phyloP scores from a whole-genome alignment of 2,888 invertebrate genomes.

The Rhamphomyia laevipes region DNA sequence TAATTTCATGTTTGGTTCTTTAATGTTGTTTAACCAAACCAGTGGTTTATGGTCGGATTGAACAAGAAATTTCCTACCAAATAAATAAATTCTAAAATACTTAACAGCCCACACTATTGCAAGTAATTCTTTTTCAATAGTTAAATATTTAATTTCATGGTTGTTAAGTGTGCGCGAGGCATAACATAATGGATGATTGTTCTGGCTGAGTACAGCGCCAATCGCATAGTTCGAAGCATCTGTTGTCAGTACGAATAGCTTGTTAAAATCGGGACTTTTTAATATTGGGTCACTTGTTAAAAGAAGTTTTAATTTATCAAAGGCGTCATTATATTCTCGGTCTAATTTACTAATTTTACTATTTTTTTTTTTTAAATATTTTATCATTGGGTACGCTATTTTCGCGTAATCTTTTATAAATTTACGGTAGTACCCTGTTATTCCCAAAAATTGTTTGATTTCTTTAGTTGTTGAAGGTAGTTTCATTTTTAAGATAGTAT shows the following conservation, averaged over 20 bases:
- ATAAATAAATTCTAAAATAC: no score
- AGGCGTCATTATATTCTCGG: constrained; percentile 7
- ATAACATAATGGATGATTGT: constrained; percentile 7
- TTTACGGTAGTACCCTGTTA: no score
- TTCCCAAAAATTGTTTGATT: no score
- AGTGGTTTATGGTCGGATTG: no score
- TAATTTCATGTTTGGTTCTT: no score
- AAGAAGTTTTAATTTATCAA: constrained; percentile 10
- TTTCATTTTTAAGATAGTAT: no score
- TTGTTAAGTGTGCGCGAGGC: constrained; percentile 3
- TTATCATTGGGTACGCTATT: neutral
- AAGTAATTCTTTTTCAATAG: constrained; percentile 6
- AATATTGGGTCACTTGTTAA: constrained; percentile 13
- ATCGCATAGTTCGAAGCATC: constrained; percentile 6
- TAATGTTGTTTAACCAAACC: no score
- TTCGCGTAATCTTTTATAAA: no score
- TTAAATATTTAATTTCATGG: constrained; percentile 1
- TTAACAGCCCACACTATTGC: neutral
- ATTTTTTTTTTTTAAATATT: neutral
- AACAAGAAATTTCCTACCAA: no score
- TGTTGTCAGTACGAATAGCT: constrained; percentile 10
- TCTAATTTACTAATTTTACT: constrained; percentile 6
- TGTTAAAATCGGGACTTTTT: constrained; percentile 21
- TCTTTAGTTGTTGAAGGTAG: no score
- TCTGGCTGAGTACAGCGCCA: constrained; percentile 9